These are phyloP conservation scores for Leptarthrus brevirostris DNA, from an alignment of 2,888 invertebrate genomes.

Conservation along the genomic window DNA sequence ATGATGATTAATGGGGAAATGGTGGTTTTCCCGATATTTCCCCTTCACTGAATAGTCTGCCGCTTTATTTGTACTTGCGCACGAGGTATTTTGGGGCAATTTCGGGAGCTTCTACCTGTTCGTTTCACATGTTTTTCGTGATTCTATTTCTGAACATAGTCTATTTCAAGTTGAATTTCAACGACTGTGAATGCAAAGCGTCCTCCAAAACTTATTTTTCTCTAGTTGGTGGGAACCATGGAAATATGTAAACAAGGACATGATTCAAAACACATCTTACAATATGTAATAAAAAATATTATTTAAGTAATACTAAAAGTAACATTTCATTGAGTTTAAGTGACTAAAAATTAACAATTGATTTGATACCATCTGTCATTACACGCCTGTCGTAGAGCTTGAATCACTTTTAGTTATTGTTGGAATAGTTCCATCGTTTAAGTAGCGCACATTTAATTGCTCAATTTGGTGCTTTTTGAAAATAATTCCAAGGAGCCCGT, in stretches of 20 bases:
- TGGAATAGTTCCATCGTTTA: conserved; percentile 64
- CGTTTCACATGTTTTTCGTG: not conserved
- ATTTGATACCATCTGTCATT: not conserved
- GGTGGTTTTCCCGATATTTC: conserved; percentile 35
- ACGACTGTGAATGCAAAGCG: too few relatives aligned
- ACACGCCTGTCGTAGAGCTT: conserved; percentile 13
- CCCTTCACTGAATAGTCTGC: conserved; percentile 4
- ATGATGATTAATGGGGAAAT: conserved; percentile 31
- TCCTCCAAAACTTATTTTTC: too few relatives aligned
- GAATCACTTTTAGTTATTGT: conserved; percentile 57
- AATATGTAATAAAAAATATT: too few relatives aligned
- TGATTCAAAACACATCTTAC: too few relatives aligned
- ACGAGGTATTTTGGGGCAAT: conserved; percentile 29
- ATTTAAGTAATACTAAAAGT: too few relatives aligned
- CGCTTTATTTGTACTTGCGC: conserved; percentile 58
- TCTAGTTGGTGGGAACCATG: too few relatives aligned
- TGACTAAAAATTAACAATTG: not conserved
- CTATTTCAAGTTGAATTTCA: not conserved
- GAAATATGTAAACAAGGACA: too few relatives aligned
- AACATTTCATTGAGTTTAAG: too few relatives aligned
- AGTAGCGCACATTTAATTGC: conserved; percentile 62
- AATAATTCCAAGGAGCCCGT: conserved; percentile 62
- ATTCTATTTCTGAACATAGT: conserved; percentile 19
- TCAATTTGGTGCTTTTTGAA: conserved; percentile 64
- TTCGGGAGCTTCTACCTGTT: conserved; percentile 29